These are phyloP conservation scores for Patella pellucida DNA, from an alignment of 2,888 invertebrate species.

Conservation along the genomic window DNA sequence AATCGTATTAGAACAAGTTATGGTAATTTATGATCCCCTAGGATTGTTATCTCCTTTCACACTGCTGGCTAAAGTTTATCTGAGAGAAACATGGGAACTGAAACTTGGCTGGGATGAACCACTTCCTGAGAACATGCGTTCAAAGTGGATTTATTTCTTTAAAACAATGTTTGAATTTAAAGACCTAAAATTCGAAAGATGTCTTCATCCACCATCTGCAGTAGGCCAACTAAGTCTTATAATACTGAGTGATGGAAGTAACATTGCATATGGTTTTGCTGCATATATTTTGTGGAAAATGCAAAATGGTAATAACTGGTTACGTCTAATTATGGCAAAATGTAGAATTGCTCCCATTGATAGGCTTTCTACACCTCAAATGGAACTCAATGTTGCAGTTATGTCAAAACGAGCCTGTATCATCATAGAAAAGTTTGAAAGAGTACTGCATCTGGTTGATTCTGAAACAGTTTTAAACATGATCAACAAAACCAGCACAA, in stretches of 20 bases:
- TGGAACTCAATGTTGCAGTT: constrained; percentile 20
- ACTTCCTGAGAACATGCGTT: constrained; percentile 1
- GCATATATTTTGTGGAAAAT: constrained; percentile 22
- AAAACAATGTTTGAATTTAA: constrained; percentile 17
- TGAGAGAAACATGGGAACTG: constrained; percentile 18
- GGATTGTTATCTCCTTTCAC: constrained; percentile 13
- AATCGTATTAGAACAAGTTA: not conserved
- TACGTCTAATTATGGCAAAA: constrained; percentile 17
- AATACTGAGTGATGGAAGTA: constrained; percentile 14
- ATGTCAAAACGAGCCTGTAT: constrained; percentile 10
- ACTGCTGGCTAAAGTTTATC: constrained; percentile 16
- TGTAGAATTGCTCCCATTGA: constrained; percentile 19
- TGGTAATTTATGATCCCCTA: constrained; percentile 16
- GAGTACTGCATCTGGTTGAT: constrained; percentile 9
- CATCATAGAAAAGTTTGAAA: constrained; percentile 12
- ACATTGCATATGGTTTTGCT: constrained; percentile 18
- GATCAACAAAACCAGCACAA: constrained; percentile 14
- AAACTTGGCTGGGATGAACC: constrained; percentile 21
- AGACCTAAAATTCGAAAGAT: constrained; percentile 7
- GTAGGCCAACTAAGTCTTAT: constrained; percentile 13
- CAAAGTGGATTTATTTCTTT: constrained; percentile 16
- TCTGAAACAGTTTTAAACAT: constrained; percentile 20
- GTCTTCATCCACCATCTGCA: not conserved
- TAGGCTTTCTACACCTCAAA: constrained; percentile 16
- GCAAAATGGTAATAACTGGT: constrained; percentile 6